Conservation (phyloP, 2,113 vertebrate genomes). For the Antennarius striatus region DNA sequence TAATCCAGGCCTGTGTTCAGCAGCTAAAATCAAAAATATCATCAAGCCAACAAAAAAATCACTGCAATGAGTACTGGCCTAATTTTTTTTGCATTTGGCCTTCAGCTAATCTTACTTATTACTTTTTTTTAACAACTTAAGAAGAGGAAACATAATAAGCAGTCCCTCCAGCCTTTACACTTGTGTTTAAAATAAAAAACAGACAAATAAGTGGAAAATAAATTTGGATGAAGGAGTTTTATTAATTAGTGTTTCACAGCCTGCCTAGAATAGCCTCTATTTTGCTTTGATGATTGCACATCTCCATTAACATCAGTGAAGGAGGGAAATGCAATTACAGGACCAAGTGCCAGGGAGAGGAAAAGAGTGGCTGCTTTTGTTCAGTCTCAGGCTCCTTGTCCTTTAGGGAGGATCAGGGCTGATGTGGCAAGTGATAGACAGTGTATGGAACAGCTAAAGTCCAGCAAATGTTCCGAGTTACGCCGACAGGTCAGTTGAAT, state of each 20-base stretch:
- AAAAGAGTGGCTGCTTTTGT: slow-evolving; percentile 54
- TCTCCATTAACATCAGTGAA: slow-evolving; percentile 71
- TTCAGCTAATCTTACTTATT: no score
- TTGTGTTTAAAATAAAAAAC: slow-evolving; percentile 38
- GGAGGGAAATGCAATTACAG: slow-evolving; percentile 71
- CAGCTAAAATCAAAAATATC: no score
- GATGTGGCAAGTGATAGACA: slow-evolving; percentile 36
- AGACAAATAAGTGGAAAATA: slow-evolving; percentile 54
- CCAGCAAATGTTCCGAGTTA: slow-evolving; percentile 18
- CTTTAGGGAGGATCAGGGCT: slow-evolving; percentile 30
- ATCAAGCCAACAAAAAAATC: no score
- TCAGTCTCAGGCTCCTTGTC: slow-evolving; percentile 36
- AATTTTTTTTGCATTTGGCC: no score
- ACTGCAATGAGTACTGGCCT: no score
- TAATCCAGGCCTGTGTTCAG: no score
- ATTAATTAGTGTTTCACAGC: slow-evolving; percentile 69
- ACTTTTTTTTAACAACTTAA: no score
- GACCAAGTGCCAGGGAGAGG: slow-evolving; percentile 42
- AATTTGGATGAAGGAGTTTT: slow-evolving; percentile 58
- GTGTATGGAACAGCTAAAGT: slow-evolving; percentile 15
- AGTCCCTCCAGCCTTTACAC: slow-evolving; percentile 27
- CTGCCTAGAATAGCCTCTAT: slow-evolving; percentile 57
- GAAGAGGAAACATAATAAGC: slow-evolving; percentile 1
- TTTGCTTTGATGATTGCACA: slow-evolving; percentile 77
- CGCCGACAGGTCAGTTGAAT: slow-evolving; percentile 3